phyloP scores from a whole-genome alignment of 2,113 vertebrate species.

The Brachirus orientalis region DNA sequence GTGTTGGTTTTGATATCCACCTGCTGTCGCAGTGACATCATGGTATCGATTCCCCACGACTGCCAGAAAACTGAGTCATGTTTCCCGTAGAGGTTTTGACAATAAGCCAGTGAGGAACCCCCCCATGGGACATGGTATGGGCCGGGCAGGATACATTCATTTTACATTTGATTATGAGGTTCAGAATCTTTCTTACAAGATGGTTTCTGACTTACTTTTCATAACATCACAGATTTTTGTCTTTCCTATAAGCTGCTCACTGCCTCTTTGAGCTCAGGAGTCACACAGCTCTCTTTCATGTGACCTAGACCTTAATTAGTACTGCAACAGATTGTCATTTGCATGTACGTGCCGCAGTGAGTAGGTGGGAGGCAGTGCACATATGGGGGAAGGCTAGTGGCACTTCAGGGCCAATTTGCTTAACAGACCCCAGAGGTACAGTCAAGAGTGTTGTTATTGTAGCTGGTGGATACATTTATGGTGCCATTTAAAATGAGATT shows the following conservation, averaged over 20 bases:
- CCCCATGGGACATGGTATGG: conserved; percentile 31
- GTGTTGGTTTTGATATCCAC: conserved; percentile 45
- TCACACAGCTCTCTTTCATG: conserved; percentile 48
- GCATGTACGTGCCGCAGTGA: conserved; percentile 66
- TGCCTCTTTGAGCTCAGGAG: conserved; percentile 39
- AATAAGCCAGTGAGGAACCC: conserved; percentile 50
- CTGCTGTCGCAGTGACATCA: conserved; percentile 68
- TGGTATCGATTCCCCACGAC: conserved; percentile 59
- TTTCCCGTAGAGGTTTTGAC: conserved; percentile 60
- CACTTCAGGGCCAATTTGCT: conserved; percentile 64
- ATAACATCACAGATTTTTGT: conserved; percentile 26
- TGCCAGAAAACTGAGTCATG: conserved; percentile 62
- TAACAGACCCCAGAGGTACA: conserved; percentile 62
- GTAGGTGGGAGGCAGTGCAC: conserved; percentile 45
- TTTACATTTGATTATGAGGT: conserved; percentile 9
- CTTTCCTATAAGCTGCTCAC: conserved; percentile 26
- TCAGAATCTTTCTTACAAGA: conserved; percentile 14
- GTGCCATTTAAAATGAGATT: conserved; percentile 10
- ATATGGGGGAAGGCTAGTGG: conserved; percentile 42
- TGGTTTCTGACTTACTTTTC: conserved; percentile 21
- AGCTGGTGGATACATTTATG: conserved; percentile 36
- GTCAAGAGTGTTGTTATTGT: conserved; percentile 51
- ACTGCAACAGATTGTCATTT: conserved; percentile 80
- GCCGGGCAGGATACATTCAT: conserved; percentile 29
- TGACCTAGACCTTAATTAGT: conserved; percentile 76